Evolutionary conservation across 2,797 vertebrate genomes (phyloP), one percentile per base, ranked within the genome.

Genomic region (Rhodeus uyekii): DNA sequence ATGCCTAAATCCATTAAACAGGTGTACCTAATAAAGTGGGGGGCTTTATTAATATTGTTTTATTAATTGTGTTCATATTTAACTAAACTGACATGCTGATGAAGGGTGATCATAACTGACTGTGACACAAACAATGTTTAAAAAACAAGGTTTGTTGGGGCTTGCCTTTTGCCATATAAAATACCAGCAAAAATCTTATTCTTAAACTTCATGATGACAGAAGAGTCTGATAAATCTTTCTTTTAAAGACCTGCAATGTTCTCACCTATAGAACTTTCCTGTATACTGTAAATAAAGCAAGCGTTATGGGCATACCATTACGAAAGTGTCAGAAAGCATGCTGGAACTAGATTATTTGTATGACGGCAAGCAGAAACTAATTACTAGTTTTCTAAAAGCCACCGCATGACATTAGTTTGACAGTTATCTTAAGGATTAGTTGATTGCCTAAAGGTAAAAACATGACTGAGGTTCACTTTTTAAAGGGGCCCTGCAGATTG

Each of bases 261-360:
- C 36, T 77, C 58, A 32, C 19, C 34, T 46, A 29, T 14, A n/a
- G 39, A 60, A 48, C 58, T 50, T 36, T 29, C 64, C 76, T 61
- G 61, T 82, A 80, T 39, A 27, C 80, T 68, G 63, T 58, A 58
- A 82, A 68, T 82, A 76, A 58, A 55, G 14, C 53, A 48, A 29
- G 42, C 64, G 18, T 53, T 73, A 73, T 29, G 55, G 16, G 50
- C 27, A 74, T 68, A n/a, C 42, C 72, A 22, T 24, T 50, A 75
- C 19, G n/a, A 67, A 24, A 18, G 27, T 19, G 13, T 80, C 48
- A 34, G 16, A 29, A 58, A 27, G 55, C 78, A 71, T 67, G 74
- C 55, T 83, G 36, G 42, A 83, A 72, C 85, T 58, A 65, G 82
- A 80, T 84, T 61, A 68, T 36, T 34, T 65, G 36, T 18, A 69